Evolutionary conservation across 2,888 invertebrate species (phyloP), one percentile per base, ranked within the genome.

Genomic region (Chamaedrilus cognettii): DNA sequence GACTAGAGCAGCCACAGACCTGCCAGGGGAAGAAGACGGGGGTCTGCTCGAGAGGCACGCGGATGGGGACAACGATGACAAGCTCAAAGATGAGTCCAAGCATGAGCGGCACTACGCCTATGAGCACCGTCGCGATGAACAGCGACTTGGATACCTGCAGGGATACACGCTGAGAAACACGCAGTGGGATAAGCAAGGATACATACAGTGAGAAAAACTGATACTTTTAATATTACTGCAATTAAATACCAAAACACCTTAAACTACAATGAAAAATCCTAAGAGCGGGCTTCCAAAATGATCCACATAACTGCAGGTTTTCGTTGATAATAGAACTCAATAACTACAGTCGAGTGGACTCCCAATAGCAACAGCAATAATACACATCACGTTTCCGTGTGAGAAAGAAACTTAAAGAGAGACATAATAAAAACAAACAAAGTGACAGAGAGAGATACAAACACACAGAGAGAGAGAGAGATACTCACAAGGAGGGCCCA

Each of bases 41-140:
- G 5, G 94, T 94, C 84, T 96, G 94, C 74, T 93, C 91, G 2
- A 95, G 86, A 0, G 96, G 94, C 31, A 98, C 96, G 11, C 97
- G 87, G 30, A 98, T 86, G 0, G 99, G 99, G 23, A 96, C 92
- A 26, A 98, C 92, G 19, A 86, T 79, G 2, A 94, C 93, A 79
- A 96, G 86, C 82, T 98, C 97, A 70, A 99, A 88, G 61, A 96
- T 87, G 71, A 97, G 85, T 0, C 98, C 97, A 79, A 96, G 92
- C 74, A 98, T 87, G 64, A 96, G 86, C 0, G 83, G 98, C 75
- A 98, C 91, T 0, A 98, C 87, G 1, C 95, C 94, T 42, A 97
- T 87, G 74, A 97, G 87, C 19, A 96, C 83, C 4, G 84, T 75
- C 35, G 86, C 85, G 30, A 87, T 91, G 28, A 92, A 86, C 0